Percentiles rank a stretch among this genome's conserved stretches.
These are phyloP conservation scores for Mechanitis messenoides DNA, from an alignment of 2,888 invertebrate genomes.

Conservation along the genomic window DNA sequence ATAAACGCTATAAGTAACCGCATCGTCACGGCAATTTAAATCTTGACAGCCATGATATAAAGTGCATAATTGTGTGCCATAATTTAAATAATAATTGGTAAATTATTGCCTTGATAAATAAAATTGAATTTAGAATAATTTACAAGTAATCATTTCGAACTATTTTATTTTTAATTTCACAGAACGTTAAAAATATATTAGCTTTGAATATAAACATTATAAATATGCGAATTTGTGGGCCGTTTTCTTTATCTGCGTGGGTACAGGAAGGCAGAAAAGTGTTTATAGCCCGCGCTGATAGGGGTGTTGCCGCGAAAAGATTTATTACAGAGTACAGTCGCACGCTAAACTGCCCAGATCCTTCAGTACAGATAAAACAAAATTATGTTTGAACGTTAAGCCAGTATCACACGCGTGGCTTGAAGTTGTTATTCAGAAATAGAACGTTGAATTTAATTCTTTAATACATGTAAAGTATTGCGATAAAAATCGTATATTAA, in stretches of 20 bases:
- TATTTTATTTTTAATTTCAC: constrained; percentile 1
- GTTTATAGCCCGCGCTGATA: constrained; percentile 59
- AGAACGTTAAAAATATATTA: not conserved
- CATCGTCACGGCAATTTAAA: constrained; percentile 15
- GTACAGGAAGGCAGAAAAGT: constrained; percentile 53
- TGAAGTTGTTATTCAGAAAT: constrained; percentile 4
- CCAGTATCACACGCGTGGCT: constrained; percentile 8
- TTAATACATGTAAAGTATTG: not conserved
- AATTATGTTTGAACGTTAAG: constrained; percentile 25
- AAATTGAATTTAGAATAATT: constrained; percentile 2
- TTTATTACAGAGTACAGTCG: constrained; percentile 38
- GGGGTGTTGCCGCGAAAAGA: constrained; percentile 35
- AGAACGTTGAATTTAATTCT: not conserved
- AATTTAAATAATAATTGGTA: not conserved
- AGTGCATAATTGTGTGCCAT: constrained; percentile 8
- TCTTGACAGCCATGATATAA: constrained; percentile 1
- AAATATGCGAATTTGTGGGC: constrained; percentile 12
- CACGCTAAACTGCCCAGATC: constrained; percentile 43
- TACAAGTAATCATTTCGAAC: not conserved
- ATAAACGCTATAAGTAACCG: constrained; percentile 11
- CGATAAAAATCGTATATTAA: not conserved
- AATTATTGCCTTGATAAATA: not conserved
- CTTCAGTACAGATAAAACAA: constrained; percentile 27
- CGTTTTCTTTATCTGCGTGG: constrained; percentile 17
- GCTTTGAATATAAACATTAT: constrained; percentile 13